Base-by-base conservation (phyloP, 2,113 vertebrate species). In the Mellivora capensis region DNA sequence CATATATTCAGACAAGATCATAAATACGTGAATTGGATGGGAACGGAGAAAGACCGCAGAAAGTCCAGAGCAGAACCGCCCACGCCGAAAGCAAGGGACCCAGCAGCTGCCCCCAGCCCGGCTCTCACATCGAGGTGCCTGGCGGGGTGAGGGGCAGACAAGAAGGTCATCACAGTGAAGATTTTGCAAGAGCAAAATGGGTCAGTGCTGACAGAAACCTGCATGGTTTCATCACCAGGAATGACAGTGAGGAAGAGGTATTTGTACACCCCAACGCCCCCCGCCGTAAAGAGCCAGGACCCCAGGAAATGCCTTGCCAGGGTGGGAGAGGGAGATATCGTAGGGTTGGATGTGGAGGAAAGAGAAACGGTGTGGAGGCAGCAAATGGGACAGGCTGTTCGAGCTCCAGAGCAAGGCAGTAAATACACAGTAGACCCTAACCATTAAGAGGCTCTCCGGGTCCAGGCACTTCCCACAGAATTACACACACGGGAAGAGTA, bases 1-100 rank as follows among this genome's bases (percentile, higher is more conserved):
- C 74, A 77, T 39, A 59, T 95, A 91, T 59, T n/a, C 7, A 97
- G 39, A 83, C 42, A 57, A 59, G 57, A 97, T 31, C 83, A n/a
- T 93, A 94, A 93, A n/a, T 87, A 52, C 47, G 31, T 1, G 14
- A 47, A 15, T 18, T 47, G 44, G 42, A 47, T 47, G 44, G 42
- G 74, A 47, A 8, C 1, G 2, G 74, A 31, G 27, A 29, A 14
- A 2, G 34, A 20, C 18, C 4, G 0, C 34, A 69, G 67, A 21
- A 4, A 37, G 34, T 1, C 25, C 15, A 29, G 74, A 77, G 27
- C 42, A 77, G 74, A 77, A 77, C 74, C 74, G 47, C 74, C 7
- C 0, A 14, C 2, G 1, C n/a, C 9, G 2, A 31, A 47, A 47
- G 42, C 27, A 77, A 6, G 15, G 42, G 27, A 18, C 14, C 74